Conservation (phyloP, 1,140 invertebrate species). For the Gerris buenoi region DNA sequence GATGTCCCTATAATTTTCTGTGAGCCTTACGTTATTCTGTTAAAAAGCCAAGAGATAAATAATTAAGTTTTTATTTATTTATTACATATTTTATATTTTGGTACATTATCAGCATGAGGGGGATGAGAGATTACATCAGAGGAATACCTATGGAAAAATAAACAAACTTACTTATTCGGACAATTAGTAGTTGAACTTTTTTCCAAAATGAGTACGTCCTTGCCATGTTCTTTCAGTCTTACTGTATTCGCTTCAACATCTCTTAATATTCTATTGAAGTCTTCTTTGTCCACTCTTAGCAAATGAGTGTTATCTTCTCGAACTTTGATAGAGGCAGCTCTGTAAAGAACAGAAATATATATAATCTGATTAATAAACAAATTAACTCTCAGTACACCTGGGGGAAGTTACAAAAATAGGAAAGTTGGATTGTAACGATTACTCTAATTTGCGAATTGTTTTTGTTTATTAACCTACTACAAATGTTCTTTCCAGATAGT, state of each 20-base stretch:
- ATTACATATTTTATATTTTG: too few species aligned
- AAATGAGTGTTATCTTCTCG: slow-evolving; percentile 75
- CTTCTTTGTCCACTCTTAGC: slow-evolving; percentile 70
- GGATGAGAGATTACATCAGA: too few species aligned
- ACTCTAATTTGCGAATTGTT: too few species aligned
- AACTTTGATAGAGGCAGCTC: slow-evolving; percentile 70
- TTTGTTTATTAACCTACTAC: too few species aligned
- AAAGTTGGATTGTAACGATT: too few species aligned
- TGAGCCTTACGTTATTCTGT: too few species aligned
- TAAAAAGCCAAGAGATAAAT: too few species aligned
- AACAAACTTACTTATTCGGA: slow-evolving; percentile 11
- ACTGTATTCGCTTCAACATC: slow-evolving; percentile 83
- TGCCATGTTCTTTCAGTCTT: slow-evolving; percentile 68
- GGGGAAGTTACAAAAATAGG: neutral
- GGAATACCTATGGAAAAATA: too few species aligned
- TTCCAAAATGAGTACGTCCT: slow-evolving; percentile 70
- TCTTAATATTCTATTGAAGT: slow-evolving; percentile 68
- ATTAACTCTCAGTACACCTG: neutral
- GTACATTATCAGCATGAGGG: too few species aligned
- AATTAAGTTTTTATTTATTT: too few species aligned
- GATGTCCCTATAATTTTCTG: too few species aligned
- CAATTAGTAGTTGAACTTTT: slow-evolving; percentile 36
- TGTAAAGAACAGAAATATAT: slow-evolving; percentile 26
- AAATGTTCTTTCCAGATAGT: too few species aligned
- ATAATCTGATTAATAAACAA: neutral